Percentiles rank a stretch among this genome's conserved stretches.
These are phyloP conservation scores for Catamblyrhynchus diadema DNA, from an alignment of 2,797 vertebrate species.

Conservation along the genomic window DNA sequence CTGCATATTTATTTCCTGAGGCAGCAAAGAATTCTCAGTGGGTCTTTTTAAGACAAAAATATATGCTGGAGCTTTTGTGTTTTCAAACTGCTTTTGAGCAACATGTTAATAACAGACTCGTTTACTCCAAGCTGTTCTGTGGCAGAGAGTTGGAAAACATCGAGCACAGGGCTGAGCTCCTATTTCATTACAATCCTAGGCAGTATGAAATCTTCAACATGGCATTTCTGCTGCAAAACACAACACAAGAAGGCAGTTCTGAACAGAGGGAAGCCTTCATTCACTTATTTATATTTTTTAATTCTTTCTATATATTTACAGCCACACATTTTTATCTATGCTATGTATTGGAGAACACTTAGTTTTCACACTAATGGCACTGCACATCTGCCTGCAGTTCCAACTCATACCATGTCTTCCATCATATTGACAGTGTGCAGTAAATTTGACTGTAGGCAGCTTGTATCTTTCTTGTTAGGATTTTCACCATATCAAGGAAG, in stretches of 20 bases:
- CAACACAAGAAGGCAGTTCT: neutral
- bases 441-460: neutral
- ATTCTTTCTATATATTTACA: neutral
- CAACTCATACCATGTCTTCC: neutral
- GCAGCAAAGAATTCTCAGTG: neutral
- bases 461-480: neutral
- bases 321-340: neutral
- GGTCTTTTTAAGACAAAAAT: neutral
- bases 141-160: neutral
- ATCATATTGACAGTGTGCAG: neutral
- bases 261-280: neutral
- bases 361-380: neutral
- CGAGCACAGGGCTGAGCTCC: neutral
- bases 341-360: neutral
- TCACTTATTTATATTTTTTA: neutral
- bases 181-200: neutral
- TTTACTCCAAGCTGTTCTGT: slow-evolving; percentile 11
- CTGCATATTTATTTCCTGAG: neutral
- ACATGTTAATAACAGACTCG: neutral
- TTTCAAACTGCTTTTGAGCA: neutral
- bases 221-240: neutral
- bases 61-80: neutral
- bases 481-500: neutral
- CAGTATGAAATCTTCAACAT: neutral
- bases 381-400: neutral